phyloP scores from a whole-genome alignment of 2,113 vertebrate species.

The Cettia cetti region DNA sequence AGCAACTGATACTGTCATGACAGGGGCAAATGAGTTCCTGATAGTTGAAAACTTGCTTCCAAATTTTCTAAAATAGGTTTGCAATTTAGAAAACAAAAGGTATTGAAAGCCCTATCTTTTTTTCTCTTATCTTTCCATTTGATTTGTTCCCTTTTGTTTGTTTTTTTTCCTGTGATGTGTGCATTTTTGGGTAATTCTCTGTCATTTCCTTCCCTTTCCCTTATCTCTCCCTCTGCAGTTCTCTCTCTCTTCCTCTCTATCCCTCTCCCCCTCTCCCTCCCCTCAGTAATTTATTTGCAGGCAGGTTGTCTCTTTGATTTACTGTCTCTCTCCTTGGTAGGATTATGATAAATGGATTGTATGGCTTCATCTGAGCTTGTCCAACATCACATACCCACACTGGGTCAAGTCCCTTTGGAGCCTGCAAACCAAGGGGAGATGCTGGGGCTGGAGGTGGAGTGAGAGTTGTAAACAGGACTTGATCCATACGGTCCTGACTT shows the following conservation, averaged over 20 bases:
- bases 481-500: neutral
- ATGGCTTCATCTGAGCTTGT: conserved; percentile 52
- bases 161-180: neutral
- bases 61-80: neutral
- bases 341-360: conserved; percentile 81
- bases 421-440: neutral
- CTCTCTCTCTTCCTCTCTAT: neutral
- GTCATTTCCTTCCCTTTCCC: conserved; percentile 1
- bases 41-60: neutral
- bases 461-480: neutral
- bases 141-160: conserved; percentile 8
- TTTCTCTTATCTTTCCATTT: neutral
- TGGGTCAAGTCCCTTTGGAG: conserved; percentile 65
- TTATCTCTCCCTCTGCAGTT: conserved; percentile 29
- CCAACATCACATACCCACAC: conserved; percentile 29
- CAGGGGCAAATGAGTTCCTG: neutral
- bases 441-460: neutral
- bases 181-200: conserved; percentile 33
- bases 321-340: conserved; percentile 68
- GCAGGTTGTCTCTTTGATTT: conserved; percentile 78
- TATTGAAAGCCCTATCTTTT: neutral
- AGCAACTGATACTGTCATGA: neutral
- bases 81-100: conserved; percentile 1
- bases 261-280: neutral
- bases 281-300: conserved; percentile 72